Evolutionary conservation across 2,888 invertebrate species (phyloP).

Genomic region (Emmelina monodactyla): DNA sequence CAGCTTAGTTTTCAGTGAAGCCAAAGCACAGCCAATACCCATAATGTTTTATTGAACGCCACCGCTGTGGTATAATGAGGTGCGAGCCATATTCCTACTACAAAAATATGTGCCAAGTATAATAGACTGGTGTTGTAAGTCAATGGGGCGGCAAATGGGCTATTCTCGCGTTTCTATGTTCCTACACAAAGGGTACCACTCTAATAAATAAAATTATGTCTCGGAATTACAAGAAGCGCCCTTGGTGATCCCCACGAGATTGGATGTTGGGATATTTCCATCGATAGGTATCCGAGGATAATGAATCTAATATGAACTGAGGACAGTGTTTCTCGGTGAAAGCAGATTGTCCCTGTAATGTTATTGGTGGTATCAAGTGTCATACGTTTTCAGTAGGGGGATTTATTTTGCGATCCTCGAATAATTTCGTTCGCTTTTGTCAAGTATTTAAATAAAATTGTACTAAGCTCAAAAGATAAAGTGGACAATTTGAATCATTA

Average conservation of each 20-base stretch:
- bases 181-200: slow-evolving; percentile 44
- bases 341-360: slow-evolving; percentile 23
- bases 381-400: not conserved
- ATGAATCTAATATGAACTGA: slow-evolving; percentile 54
- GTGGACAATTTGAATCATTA: too few relatives aligned
- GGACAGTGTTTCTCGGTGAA: slow-evolving; percentile 17
- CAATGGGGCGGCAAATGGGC: slow-evolving; percentile 66
- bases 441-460: too few relatives aligned
- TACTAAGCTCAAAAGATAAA: too few relatives aligned
- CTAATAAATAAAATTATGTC: slow-evolving; percentile 67
- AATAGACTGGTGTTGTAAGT: slow-evolving; percentile 66
- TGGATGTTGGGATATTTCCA: slow-evolving; percentile 57
- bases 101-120: slow-evolving; percentile 66
- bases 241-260: slow-evolving; percentile 52
- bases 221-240: slow-evolving; percentile 63
- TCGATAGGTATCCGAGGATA: slow-evolving; percentile 56
- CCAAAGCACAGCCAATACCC: slow-evolving; percentile 28
- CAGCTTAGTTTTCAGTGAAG: too few relatives aligned
- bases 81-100: slow-evolving; percentile 51
- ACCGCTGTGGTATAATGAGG: slow-evolving; percentile 59
- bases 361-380: slow-evolving; percentile 11
- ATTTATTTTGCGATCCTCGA: too few relatives aligned
- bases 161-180: slow-evolving; percentile 48
- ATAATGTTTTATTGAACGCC: slow-evolving; percentile 66
- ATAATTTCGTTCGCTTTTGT: too few relatives aligned